Conservation (phyloP, 2,113 vertebrate genomes). For the Odocoileus hemionus region DNA sequence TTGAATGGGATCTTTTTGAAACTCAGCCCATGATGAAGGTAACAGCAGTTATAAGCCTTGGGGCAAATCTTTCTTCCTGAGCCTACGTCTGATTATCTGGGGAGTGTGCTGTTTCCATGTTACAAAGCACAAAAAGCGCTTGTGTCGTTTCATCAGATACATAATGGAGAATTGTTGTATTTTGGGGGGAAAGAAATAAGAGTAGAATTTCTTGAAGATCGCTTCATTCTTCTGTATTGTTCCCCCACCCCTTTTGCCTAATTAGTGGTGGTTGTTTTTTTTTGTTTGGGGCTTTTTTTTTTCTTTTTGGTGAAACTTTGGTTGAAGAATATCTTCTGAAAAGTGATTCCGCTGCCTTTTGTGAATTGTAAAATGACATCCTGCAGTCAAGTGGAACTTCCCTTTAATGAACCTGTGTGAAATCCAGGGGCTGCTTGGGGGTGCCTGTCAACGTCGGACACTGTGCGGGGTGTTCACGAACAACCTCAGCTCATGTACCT, state of each 20-base stretch:
- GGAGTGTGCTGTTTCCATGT: neutral
- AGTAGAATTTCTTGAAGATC: neutral
- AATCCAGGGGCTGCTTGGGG: neutral
- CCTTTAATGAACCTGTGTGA: neutral
- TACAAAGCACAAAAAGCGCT: neutral
- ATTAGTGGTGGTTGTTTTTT: neutral
- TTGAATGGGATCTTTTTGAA: neutral
- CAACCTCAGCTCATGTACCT: neutral
- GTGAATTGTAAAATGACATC: neutral
- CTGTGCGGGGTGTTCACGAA: neutral
- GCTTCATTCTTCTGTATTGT: neutral
- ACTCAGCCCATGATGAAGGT: neutral
- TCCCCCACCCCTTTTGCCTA: neutral
- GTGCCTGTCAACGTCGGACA: neutral
- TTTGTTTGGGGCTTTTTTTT: neutral
- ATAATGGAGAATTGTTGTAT: neutral
- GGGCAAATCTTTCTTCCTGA: neutral
- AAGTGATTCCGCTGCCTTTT: neutral
- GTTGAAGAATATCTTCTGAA: neutral
- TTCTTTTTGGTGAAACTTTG: neutral
- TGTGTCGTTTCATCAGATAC: neutral
- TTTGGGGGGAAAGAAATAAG: neutral
- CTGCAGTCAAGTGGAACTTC: neutral
- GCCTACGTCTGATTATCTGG: neutral
- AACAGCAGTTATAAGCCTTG: neutral